Base-by-base conservation (phyloP, 1,140 invertebrate genomes). In the Halesus radiatus region DNA sequence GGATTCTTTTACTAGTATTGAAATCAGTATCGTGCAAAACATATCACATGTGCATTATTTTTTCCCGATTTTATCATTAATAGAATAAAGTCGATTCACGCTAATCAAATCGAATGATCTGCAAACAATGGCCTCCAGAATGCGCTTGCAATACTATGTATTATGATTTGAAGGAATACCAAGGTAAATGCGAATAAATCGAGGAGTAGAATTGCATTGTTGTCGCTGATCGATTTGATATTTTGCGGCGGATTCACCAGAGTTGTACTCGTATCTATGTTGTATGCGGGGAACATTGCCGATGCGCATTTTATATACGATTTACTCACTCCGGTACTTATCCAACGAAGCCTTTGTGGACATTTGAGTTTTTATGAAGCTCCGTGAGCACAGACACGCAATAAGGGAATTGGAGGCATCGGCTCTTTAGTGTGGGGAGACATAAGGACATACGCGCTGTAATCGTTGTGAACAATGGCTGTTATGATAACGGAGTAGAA, bases 331-430 rank as follows among this genome's bases (percentile, higher is more conserved):
- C 18, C 18, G 10, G 23, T 60, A 13, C 56, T 60, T 60, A 60
- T 60, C 56, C 32, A 66, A 32, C 62, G 22, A 29, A 66, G 62
- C 62, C 32, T 66, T 32, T 66, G 62, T 66, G 29, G 18, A 60
- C 56, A 60, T 20, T 20, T 23, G 22, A 26, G 16, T 32, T 66
- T 66, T 66, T 66, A 29, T 66, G 15, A 5, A 66, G 29, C 26
- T 66, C 29, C 7, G 62, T 32, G 62, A 16, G 22, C 60, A 8
- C 29, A 32, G 29, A 26, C 62, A 66, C 62, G 62, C 62, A 66
- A 66, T 29, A 18, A 26, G 62, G 62, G 62, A 66, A 66, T 66
- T 60, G 56, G 56, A 60, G 23, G 16, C 56, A 60, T 60, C 23
- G 23, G 56, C 18, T 23, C 37, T 45, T 45, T 45, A 45, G 37